Conservation (phyloP, 2,113 vertebrate species). For the Prunella fulvescens region DNA sequence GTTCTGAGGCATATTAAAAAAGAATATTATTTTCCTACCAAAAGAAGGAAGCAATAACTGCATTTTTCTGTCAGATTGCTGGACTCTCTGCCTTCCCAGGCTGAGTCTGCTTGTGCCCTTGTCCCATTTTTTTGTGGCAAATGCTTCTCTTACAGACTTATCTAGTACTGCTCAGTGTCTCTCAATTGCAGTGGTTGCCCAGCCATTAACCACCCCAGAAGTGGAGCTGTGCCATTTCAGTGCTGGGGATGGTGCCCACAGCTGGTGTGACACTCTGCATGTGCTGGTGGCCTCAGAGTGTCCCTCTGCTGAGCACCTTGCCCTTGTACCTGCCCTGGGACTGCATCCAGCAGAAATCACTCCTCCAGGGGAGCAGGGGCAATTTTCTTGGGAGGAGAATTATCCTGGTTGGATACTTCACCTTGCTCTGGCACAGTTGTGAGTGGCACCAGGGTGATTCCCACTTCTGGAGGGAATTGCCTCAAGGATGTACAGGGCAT, state of each 20-base stretch:
- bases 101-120: neutral
- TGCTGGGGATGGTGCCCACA: neutral
- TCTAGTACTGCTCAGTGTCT: neutral
- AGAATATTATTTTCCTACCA: neutral
- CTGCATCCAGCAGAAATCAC: rapidly evolving
- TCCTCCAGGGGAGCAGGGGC: neutral
- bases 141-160: neutral
- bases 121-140: neutral
- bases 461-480: neutral
- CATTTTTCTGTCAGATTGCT: neutral
- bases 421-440: rapidly evolving
- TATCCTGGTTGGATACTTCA: neutral
- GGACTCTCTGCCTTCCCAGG: neutral
- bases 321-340: rapidly evolving
- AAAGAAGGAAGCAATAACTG: neutral
- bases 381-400: too few relatives aligned
- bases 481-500: neutral
- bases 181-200: neutral
- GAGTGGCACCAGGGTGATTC: neutral
- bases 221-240: neutral
- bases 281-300: neutral
- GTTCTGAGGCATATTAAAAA: neutral
- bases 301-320: neutral
- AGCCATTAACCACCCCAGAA: neutral
- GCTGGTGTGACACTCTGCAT: neutral